Conservation (phyloP, 1,140 invertebrate species). For the Goniozus legneri region DNA sequence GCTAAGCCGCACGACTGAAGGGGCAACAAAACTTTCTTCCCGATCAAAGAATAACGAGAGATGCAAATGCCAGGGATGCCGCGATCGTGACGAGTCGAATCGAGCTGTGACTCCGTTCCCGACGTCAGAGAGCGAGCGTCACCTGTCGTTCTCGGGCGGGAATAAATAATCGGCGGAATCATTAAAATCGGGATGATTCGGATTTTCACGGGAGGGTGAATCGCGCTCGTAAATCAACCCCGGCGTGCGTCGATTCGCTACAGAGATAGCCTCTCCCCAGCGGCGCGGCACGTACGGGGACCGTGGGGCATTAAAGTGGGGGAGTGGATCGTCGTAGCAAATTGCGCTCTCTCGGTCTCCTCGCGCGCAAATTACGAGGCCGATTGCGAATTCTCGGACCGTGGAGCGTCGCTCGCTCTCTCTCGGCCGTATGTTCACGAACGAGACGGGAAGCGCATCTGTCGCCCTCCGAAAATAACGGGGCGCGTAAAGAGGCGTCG, state of each 20-base stretch:
- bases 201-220: background rate
- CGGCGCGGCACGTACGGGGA: background rate
- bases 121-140: too few relatives aligned
- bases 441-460: conserved; percentile 17
- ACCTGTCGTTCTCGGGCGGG: background rate
- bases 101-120: too few relatives aligned
- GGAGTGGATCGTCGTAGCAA: background rate
- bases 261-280: background rate
- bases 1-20: too few relatives aligned
- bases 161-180: background rate
- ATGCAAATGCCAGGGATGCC: too few relatives aligned
- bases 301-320: too few relatives aligned
- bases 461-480: conserved; percentile 15
- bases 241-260: background rate
- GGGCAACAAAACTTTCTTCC: too few relatives aligned
- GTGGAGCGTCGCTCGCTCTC: too few relatives aligned
- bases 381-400: too few relatives aligned
- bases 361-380: background rate
- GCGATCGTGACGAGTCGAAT: too few relatives aligned
- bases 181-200: background rate
- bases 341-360: background rate
- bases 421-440: too few relatives aligned
- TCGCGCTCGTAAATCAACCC: background rate
- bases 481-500: conserved; percentile 9
- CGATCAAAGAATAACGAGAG: too few relatives aligned